Evolutionary conservation across 1,140 invertebrate species (phyloP), one percentile per base, ranked within the genome.

Genomic region (Drosophila busckii): DNA sequence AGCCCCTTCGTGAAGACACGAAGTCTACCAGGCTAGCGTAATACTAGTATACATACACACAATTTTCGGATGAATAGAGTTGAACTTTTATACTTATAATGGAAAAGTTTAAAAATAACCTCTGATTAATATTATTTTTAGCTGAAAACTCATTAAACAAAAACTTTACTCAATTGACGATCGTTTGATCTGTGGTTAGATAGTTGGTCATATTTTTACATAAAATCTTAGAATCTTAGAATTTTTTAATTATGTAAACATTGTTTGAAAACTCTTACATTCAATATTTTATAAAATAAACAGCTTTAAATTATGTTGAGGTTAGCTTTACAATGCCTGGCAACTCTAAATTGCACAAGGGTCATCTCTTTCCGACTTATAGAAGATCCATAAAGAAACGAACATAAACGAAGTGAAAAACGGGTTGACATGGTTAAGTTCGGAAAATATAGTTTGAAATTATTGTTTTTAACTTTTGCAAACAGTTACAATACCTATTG

Each of bases 1-100:
- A 46, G 42, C 61, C 31, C 2, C 44, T 76, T 75, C 70, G 70
- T 62, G 40, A 29, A 32, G 17, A 15, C 9, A 56, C 69, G 63
- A 73, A 73, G 56, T 53, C 23, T 56, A 68, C 52, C 67, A 12
- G 66, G 25, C 41, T 49, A 53, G 50, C 32, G 38, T 42, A 5
- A 35, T 8, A 22, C 13, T 32, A 31, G 9, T 31, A 23, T 32
- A 19, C 12, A n/a, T 20, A 41, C 4, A 40, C n/a, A 26, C 2
- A 19, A 23, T 19, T 26, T 23, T 44, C 17, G n/a, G n/a, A 37
- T 15, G 5, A 20, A 17, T 31, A 40, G 8, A 15, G 20, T 19
- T 25, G 12, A 19, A 25, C 59, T 13, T 20, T 12, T 1, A 34
- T 19, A 4, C 17, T 5, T 23, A 16, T 13, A 35, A 15, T 35